A percentile compares a stretch with the other conserved stretches of the same genome.
Conservation (phyloP, 2,113 vertebrate genomes). For the Nymphicus hollandicus region DNA sequence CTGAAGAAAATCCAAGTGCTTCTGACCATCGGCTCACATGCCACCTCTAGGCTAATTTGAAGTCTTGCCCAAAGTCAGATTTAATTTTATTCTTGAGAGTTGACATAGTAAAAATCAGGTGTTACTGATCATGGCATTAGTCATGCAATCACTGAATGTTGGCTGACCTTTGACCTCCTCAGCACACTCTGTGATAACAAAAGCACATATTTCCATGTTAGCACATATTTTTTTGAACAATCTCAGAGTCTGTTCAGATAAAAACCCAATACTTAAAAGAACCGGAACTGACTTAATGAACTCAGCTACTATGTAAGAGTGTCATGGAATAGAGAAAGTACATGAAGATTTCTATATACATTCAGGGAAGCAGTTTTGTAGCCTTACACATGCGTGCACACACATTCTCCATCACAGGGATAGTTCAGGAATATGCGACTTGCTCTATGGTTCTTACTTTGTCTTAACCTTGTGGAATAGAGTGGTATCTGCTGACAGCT, state of each 20-base stretch:
- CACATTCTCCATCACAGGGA: neutral
- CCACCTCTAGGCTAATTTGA: neutral
- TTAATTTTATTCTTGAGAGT: neutral
- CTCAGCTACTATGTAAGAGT: neutral
- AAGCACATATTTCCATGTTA: neutral
- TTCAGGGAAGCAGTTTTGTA: conserved; percentile 2
- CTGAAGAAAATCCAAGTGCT: conserved; percentile 23
- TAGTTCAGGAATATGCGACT: neutral
- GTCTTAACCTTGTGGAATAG: neutral
- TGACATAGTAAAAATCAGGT: neutral
- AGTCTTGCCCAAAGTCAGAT: neutral
- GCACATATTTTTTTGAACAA: neutral
- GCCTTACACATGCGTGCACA: neutral
- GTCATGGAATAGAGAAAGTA: neutral
- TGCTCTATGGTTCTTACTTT: neutral
- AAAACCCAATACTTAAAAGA: neutral
- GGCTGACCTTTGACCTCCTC: neutral
- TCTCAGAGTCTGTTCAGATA: neutral
- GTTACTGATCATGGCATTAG: neutral
- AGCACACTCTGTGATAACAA: neutral
- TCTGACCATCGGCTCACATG: neutral
- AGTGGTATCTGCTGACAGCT: neutral
- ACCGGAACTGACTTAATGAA: neutral
- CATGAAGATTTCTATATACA: neutral
- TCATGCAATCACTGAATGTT: neutral